Evolutionary conservation across 2,113 vertebrate species (phyloP), one percentile per base, ranked within the genome.

Genomic region (Cisticola juncidis): DNA sequence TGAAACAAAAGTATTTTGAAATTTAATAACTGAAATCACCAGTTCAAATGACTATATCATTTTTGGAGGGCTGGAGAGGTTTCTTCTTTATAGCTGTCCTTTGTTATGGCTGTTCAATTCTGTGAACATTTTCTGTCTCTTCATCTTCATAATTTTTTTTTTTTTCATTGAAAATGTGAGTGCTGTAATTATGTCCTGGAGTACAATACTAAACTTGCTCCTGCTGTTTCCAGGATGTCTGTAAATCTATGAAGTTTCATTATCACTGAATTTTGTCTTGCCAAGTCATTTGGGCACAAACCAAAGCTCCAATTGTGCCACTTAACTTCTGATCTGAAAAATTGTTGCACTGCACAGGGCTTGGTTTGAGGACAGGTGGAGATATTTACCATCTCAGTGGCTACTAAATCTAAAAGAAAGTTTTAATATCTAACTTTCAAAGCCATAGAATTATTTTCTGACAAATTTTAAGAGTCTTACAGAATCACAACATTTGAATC

Each of bases 241-340:
- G 58, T 69, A 79, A 96, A 89, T 72, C 79, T 94, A 51, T 94
- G 66, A 95, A 91, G 77, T 88, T 92, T 94, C 76, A 28, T 94
- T 97, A 95, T 78, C 42, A 45, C 72, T 92, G 89, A 79, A 64
- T 86, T 91, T 92, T 45, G 24, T 81, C 51, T 61, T 82, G 53
- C 66, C 45, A 79, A 77, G 33, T 73, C 29, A 74, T 69, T 80
- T 81, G 74, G 53, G 77, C 42, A 69, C 57, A 73, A 79, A 92
- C 47, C 50, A 91, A 73, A 91, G 44, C 33, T 92, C 71, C 24
- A 47, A 42, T 56, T 21, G 26, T 78, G 57, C 29, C 40, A 22
- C 45, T 74, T 77, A 57, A 78, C 38, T 89, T 77, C 48, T 76
- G 61, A n/a, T 57, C 58, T 72, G 53, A 51, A 80, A 80, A 88